Evolutionary conservation across 2,113 vertebrate species (phyloP), one percentile per base, ranked within the genome.

Genomic region (Amblyornis subalaris): DNA sequence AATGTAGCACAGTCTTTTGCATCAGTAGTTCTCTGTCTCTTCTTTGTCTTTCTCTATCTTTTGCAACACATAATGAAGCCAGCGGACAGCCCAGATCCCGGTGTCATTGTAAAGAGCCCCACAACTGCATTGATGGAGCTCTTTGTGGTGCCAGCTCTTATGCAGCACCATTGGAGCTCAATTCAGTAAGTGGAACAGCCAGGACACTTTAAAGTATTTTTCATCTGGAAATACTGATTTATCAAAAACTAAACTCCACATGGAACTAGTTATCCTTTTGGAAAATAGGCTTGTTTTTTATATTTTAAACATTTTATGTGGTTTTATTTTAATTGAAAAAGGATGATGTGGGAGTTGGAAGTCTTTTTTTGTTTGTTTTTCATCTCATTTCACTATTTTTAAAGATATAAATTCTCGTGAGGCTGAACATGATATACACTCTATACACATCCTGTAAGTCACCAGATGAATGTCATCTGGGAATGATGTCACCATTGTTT

Each of bases 391-490:
- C 31, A 23, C 22, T 55, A 16, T 47, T 80, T 74, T 50, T 53
- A 70, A 54, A 89, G 35, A 35, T 28, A 38, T 71, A 91, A 93
- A n/a, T 55, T 60, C n/a, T 72, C 0, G 0, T 72, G 31, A 65
- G 7, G 6, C 33, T 79, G 64, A n/a, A 66, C 0, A 0, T 55
- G 40, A 33, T 64, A 57, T 38, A 51, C 1, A 13, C 35, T 76
- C 42, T 79, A 55, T 62, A 53, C 16, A 42, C 31, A 50, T 45
- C 54, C 36, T 7, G 10, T 54, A 80, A 87, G 42, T n/a, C 57
- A 60, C 33, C 45, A 85, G 71, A 57, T 42, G 67, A 53, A 19
- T 85, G 72, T 69, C 7, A 28, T 36, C 79, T 66, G 62, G 70
- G 65, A 88, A 76, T 2, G 2, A 85, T 73, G 53, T 70, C 53